A percentile compares a stretch with the other conserved stretches of the same genome.
These are phyloP conservation scores for Triplophysa siluroides DNA, from an alignment of 2,113 vertebrate genomes.

Conservation along the genomic window DNA sequence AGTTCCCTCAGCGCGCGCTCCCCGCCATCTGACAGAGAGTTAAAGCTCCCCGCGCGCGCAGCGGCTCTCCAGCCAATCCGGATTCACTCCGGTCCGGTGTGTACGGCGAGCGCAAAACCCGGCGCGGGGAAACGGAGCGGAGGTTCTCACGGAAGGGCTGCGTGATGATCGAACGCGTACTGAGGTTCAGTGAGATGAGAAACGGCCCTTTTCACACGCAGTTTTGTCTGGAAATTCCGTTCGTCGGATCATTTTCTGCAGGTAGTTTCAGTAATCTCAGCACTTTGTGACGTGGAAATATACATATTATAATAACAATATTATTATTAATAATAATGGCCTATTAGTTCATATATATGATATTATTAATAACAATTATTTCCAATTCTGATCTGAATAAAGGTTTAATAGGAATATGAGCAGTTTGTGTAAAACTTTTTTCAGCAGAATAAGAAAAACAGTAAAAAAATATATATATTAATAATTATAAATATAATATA, in stretches of 20 bases:
- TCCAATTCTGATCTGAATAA: too few relatives aligned
- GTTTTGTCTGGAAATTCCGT: background rate
- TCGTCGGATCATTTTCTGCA: background rate
- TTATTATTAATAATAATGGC: too few relatives aligned
- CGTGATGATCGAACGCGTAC: background rate
- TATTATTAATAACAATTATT: too few relatives aligned
- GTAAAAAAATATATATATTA: too few relatives aligned
- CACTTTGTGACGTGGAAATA: too few relatives aligned
- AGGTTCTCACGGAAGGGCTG: slow-evolving; percentile 24
- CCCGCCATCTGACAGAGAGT: slow-evolving; percentile 64
- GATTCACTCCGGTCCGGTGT: slow-evolving; percentile 41
- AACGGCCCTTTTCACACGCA: too few relatives aligned
- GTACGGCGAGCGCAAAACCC: slow-evolving; percentile 67
- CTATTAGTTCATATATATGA: too few relatives aligned
- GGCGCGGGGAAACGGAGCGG: slow-evolving; percentile 60
- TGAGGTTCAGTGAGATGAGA: background rate
- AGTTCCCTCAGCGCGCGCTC: slow-evolving; percentile 47
- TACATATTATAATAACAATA: too few relatives aligned
- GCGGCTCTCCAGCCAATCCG: slow-evolving; percentile 73
- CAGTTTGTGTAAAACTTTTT: too few relatives aligned
- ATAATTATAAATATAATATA: too few relatives aligned
- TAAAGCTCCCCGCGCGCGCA: slow-evolving; percentile 66
- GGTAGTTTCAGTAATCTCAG: background rate
- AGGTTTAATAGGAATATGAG: too few relatives aligned
- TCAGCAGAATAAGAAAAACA: too few relatives aligned